Base-by-base conservation (phyloP, 1,140 invertebrate genomes). In the Megathymus violae region DNA sequence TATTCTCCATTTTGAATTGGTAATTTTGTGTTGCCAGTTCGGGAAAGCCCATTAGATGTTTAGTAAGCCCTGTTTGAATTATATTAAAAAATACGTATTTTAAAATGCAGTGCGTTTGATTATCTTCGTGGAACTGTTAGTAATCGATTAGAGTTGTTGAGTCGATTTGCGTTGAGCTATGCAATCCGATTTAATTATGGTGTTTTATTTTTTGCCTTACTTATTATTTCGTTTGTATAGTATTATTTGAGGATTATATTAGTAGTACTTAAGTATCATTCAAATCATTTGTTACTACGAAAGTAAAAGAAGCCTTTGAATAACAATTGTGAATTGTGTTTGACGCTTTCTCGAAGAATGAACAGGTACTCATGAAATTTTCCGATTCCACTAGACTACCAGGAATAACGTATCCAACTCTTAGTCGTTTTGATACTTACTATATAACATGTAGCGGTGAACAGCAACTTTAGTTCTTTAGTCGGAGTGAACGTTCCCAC, bases 1-100 rank as follows among this genome's bases (percentile, higher is more conserved):
- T 54, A 50, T 67, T 71, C 60, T 59, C 54, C 46, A 52, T 65
- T 65, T 65, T 65, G 63, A 65, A 65, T 65, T 44, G 59, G 56
- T 62, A 66, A 67, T 67, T 67, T 54, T 43, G 59, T 15, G 59
- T 50, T 48, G 58, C 58, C 58, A 61, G 58, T 67, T 62, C 41
- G 41, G 64, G 54, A 61, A 61, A 66, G 50, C 52, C 52, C 58
- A 67, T 67, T 67, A 67, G 58, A 67, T 52, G 58, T 56, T 64
- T 65, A 56, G 52, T 44, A 11, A 7, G 11, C 3, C 10, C 17
- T 31, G 43, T 56, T 56, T 56, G n/a, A 44, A 41, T 54, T 41
- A 36, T 15, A n/a, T 11, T 54, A 54, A 54, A 54, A 54, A 54
- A 41, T 41, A 25, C 48, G 52, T 44, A 44, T 44, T 58, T 44